phyloP scores from a whole-genome alignment of 2,113 vertebrate species.

The Fukomys damarensis region DNA sequence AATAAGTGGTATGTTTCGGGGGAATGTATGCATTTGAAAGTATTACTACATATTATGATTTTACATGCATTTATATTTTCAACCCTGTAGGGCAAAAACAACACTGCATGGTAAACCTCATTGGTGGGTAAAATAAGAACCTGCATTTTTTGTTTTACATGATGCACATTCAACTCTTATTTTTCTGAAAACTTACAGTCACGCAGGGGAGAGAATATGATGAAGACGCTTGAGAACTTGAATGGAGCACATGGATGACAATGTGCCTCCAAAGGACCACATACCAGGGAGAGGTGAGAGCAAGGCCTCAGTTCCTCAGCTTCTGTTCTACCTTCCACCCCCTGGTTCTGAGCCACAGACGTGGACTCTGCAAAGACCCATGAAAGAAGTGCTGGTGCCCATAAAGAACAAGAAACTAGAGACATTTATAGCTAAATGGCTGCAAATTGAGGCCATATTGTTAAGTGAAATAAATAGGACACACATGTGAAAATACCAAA shows the following conservation, averaged over 20 bases:
- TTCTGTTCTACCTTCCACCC: background rate
- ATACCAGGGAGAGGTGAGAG: background rate
- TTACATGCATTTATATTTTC: background rate
- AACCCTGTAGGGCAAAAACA: background rate
- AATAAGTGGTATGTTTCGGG: background rate
- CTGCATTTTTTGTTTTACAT: background rate
- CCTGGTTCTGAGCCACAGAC: background rate
- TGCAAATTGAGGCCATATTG: no score
- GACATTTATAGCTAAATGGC: no score
- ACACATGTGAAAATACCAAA: no score
- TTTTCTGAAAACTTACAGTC: slow-evolving; percentile 11
- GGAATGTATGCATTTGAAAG: background rate
- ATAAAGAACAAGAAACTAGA: no score
- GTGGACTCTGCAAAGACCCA: background rate
- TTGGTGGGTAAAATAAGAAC: background rate
- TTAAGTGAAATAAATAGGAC: no score
- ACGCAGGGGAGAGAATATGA: background rate
- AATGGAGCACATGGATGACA: background rate
- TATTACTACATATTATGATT: background rate
- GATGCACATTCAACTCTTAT: background rate
- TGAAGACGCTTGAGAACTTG: background rate
- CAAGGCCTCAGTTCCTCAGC: fast-evolving
- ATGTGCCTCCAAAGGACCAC: background rate
- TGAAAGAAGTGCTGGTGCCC: background rate
- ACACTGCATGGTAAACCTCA: background rate